Evolutionary conservation across 1,140 invertebrate genomes (phyloP).

Genomic region (Hesperophylax magnus): DNA sequence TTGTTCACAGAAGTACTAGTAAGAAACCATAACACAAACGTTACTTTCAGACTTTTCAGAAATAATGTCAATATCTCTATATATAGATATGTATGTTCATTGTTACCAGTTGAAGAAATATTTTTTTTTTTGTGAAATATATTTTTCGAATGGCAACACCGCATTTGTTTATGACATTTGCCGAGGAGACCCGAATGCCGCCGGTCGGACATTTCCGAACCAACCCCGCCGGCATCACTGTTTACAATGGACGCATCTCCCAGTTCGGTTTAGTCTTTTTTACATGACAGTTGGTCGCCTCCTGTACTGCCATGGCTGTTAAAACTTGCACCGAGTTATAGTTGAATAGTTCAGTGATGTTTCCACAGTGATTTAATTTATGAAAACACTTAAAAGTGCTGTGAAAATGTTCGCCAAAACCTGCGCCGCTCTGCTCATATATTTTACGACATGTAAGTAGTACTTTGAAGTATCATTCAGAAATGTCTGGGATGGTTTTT

Average conservation of each 20-base stretch:
- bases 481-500: neutral
- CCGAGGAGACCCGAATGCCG: constrained; percentile 14
- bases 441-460: constrained; percentile 31
- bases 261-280: neutral
- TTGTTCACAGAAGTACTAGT: too few relatives aligned
- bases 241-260: constrained; percentile 25
- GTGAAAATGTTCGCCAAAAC: constrained; percentile 29
- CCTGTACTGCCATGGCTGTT: neutral
- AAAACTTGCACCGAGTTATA: neutral
- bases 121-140: neutral
- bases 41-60: too few relatives aligned
- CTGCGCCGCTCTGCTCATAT: constrained; percentile 10
- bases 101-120: too few relatives aligned
- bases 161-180: constrained; percentile 32
- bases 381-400: constrained; percentile 1
- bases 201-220: constrained; percentile 27
- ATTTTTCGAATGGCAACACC: neutral
- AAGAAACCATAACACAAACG: too few relatives aligned
- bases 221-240: constrained; percentile 20
- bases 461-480: too few relatives aligned
- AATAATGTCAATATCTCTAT: too few relatives aligned
- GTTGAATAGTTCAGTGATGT: constrained; percentile 12
- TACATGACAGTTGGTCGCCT: neutral
- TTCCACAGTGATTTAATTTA: constrained; percentile 33
- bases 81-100: too few relatives aligned